phyloP scores from a whole-genome alignment of 2,888 invertebrate species.

The Hypomecis punctinalis region DNA sequence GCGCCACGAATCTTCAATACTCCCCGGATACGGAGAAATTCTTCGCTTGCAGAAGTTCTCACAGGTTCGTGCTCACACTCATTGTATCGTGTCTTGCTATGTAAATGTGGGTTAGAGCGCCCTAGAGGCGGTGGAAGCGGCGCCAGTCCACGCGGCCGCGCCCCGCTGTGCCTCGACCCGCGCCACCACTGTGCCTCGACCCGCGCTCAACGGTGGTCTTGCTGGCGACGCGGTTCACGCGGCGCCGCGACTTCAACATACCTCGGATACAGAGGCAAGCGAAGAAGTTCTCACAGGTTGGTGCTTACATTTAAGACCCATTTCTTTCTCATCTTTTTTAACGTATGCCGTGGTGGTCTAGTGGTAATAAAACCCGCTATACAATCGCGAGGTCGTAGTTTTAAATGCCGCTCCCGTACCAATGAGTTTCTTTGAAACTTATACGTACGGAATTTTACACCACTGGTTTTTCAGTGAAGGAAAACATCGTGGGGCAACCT shows the following conservation, averaged over 20 bases:
- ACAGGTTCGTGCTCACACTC: slow-evolving; percentile 78
- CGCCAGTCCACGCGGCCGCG: slow-evolving; percentile 93
- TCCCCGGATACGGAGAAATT: slow-evolving; percentile 89
- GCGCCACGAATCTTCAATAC: slow-evolving; percentile 90
- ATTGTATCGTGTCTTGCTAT: too few species aligned
- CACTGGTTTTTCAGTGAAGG: too few species aligned
- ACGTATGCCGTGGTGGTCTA: too few species aligned
- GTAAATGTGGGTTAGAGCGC: slow-evolving; percentile 86
- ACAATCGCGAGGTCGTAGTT: too few species aligned
- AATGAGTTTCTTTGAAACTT: too few species aligned
- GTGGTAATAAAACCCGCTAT: too few species aligned
- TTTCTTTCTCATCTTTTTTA: too few species aligned
- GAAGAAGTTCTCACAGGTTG: not conserved
- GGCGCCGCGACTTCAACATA: slow-evolving; percentile 89
- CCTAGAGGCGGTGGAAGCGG: slow-evolving; percentile 89
- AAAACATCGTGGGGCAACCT: too few species aligned
- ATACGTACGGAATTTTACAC: too few species aligned
- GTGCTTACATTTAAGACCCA: not conserved
- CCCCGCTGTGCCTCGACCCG: slow-evolving; percentile 96
- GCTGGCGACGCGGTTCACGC: slow-evolving; percentile 91
- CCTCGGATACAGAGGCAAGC: slow-evolving; percentile 61
- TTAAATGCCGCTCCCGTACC: too few species aligned
- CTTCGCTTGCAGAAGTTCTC: slow-evolving; percentile 92
- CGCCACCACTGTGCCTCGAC: slow-evolving; percentile 71
- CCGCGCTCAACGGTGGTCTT: slow-evolving; percentile 87